Evolutionary conservation across 1,140 invertebrate species (phyloP), one percentile per base, ranked within the genome.

Genomic region (Papilio polyxenes): DNA sequence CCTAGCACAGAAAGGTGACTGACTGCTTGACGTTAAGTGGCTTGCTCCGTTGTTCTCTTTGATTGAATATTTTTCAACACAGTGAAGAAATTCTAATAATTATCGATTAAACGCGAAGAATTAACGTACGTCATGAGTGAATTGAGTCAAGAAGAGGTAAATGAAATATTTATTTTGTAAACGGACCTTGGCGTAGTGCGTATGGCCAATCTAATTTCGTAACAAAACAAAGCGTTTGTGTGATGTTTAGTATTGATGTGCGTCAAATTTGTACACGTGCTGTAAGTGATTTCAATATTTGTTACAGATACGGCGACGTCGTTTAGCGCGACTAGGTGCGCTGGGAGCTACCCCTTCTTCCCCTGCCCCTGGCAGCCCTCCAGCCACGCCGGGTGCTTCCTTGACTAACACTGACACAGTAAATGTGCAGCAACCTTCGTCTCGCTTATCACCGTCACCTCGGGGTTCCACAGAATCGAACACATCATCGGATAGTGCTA

Each of bases 81-180:
- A 87, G 83, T 87, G 82, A 85, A 82, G 83, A 86, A 87, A 87
- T 87, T 86, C 74, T 82, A 77, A 87, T 78, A 88, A 87, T 79
- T 85, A 83, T 83, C 87, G 75, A 80, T 83, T 80, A 82, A 84
- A 81, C 81, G 76, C 51, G 86, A 81, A 86, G 76, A 48, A 87
- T 82, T 83, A 87, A 85, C 76, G 82, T 87, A 83, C 83, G 91
- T 83, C 84, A 97, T 97, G 96, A 97, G 96, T 95, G 97, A 97
- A 95, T 93, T 97, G 83, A 97, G 96, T 90, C 97, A 96, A 91
- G 97, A 97, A 93, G 97, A 97, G 95, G 97, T 97, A 92, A 95
- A 90, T 90, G 80, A 81, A 87, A 83, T 85, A 85, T 87, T 85
- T 92, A 89, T 91, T 92, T 92, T 92, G 87, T 90, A 88, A 88